Evolutionary conservation across 30 jellyfish, hydroid and myxozoan species (phyloP).

Genomic region (Aurelia aurita complex sp. Pacific): DNA sequence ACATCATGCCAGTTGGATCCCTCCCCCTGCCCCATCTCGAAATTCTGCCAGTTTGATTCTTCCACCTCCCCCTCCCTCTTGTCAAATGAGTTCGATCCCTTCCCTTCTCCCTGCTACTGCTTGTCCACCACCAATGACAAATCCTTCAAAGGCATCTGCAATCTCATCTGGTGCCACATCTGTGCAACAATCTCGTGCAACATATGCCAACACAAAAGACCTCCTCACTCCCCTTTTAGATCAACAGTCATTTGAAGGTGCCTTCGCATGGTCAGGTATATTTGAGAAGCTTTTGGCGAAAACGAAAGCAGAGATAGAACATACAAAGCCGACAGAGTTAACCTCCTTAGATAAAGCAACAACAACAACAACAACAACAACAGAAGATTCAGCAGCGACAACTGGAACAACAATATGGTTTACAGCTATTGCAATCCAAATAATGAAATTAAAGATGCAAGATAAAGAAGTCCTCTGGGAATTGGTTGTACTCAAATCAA

Average conservation of each 20-base stretch:
- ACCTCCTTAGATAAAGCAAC: not conserved
- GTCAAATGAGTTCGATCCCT: too few relatives aligned
- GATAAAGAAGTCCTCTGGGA: not conserved
- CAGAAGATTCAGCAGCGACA: not conserved
- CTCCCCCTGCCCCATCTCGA: too few relatives aligned
- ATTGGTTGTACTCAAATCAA: not conserved
- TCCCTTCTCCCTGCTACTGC: too few relatives aligned
- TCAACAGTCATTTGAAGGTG: conserved; percentile 2
- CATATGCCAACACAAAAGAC: not conserved
- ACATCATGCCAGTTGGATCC: too few relatives aligned
- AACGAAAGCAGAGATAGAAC: not conserved
- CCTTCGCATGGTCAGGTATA: not conserved
- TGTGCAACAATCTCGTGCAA: too few relatives aligned
- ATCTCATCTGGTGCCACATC: too few relatives aligned
- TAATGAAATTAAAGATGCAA: not conserved
- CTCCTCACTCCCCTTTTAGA: not conserved
- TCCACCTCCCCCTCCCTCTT: too few relatives aligned
- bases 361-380: not conserved
- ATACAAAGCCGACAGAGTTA: not conserved
- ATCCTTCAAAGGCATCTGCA: too few relatives aligned
- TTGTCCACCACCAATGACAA: too few relatives aligned
- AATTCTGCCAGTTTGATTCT: too few relatives aligned
- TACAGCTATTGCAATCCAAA: not conserved
- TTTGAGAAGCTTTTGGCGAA: not conserved
- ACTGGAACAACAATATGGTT: not conserved